Base-by-base conservation (phyloP, 2,113 vertebrate species). In the Toxostoma redivivum region DNA sequence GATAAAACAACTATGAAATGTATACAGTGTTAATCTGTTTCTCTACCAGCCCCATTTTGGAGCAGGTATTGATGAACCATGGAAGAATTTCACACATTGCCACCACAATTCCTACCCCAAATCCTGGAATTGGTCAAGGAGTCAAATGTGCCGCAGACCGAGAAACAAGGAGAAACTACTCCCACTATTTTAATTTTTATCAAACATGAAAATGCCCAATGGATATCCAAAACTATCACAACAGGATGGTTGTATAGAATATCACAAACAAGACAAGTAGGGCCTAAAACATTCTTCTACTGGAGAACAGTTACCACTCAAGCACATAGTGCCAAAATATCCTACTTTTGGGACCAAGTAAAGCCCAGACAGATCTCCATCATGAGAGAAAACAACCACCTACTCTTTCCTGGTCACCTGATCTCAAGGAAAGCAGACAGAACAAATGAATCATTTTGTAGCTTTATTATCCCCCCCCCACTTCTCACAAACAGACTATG, bases 401-500 rank as follows among this genome's bases (percentile, higher is more conserved):
- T 67, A 77, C 85, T 92, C 51, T 72, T 76, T 86, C 81, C 57
- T 78, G 66, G 37, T 89, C 72, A 96, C 37, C 58, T 57, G 42
- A 62, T 81, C 72, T 77, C 91, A 86, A 94, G 76, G 86, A 97
- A 97, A 96, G 86, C 65, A 98, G 84, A 97, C 96, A 95, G 93
- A 97, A 92, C 77, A 96, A 95, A 70, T 24, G 33, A 60, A 92
- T 80, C 78, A 64, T 96, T 98, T 96, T 97, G 93, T 92, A 97
- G 25, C 92, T 98, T 98, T 98, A 98, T 98, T 98, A 96, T 95
- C 33, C 97, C 96, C 88, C 95, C 92, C 60, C 38, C 33, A 97
- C 88, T 97, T 98, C 97, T 98, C 98, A 98, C 98, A 98, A 98
- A 98, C 38, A 31, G 97, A 97, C 96, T 91, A 92, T 58, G 96